Percentiles rank a stretch among this genome's conserved stretches.
Evolutionary conservation across 2,888 invertebrate species (phyloP).

Genomic region (Nephrotoma guestfalica): DNA sequence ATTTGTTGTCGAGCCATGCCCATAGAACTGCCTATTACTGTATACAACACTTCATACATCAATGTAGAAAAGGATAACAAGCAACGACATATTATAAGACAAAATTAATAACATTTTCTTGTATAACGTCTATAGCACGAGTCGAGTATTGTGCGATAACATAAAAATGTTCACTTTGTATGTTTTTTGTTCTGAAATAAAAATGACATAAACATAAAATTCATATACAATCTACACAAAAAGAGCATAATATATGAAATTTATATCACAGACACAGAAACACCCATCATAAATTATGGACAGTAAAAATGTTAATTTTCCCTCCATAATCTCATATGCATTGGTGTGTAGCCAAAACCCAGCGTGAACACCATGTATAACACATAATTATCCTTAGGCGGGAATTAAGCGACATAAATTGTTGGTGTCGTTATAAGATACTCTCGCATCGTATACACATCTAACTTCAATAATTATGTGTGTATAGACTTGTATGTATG

Average conservation of each 20-base stretch:
- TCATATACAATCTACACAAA: neutral
- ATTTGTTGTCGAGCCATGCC: too few relatives aligned
- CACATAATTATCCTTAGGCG: neutral
- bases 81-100: too few relatives aligned
- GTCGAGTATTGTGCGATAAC: neutral
- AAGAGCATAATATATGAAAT: neutral
- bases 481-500: neutral
- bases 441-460: neutral
- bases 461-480: neutral
- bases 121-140: too few relatives aligned
- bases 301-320: neutral
- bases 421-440: neutral
- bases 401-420: neutral
- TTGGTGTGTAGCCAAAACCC: neutral
- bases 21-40: too few relatives aligned
- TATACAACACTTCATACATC: too few relatives aligned
- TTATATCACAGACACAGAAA: neutral
- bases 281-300: neutral
- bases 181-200: neutral
- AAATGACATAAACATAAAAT: neutral
- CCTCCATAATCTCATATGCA: neutral
- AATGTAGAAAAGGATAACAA: too few relatives aligned
- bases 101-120: too few relatives aligned
- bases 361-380: neutral
- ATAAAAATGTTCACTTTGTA: neutral